Conservation (phyloP, 2,113 vertebrate species). For the Gadus macrocephalus region DNA sequence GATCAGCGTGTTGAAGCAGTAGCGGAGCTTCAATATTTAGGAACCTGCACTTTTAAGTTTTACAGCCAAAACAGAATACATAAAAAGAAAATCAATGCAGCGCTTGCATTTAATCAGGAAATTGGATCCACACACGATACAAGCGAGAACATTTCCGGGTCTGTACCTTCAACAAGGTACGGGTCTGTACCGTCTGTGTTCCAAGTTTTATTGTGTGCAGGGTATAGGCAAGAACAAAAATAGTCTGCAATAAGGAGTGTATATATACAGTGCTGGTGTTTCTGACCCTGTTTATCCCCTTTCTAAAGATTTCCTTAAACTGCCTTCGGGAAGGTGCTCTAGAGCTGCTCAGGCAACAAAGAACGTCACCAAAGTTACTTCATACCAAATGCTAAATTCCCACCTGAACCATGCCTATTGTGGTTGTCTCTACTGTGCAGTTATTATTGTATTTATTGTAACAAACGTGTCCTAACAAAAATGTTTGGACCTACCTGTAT, state of each 20-base stretch:
- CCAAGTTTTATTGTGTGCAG: neutral
- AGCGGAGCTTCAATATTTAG: neutral
- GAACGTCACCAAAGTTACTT: neutral
- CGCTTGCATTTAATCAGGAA: neutral
- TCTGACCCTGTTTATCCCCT: neutral
- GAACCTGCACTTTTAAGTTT: neutral
- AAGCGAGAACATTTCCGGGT: neutral
- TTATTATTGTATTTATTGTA: neutral
- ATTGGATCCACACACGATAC: neutral
- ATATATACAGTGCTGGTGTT: neutral
- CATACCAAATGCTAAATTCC: neutral
- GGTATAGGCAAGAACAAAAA: neutral
- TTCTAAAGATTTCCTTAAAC: neutral
- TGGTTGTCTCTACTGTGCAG: neutral
- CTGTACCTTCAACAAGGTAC: neutral
- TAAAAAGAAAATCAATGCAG: neutral
- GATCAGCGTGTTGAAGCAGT: neutral
- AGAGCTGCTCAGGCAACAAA: too few species aligned
- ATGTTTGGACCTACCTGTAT: too few species aligned
- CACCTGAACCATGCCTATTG: neutral
- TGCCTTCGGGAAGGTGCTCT: too few species aligned
- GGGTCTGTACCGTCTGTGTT: too few species aligned
- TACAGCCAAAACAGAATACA: neutral
- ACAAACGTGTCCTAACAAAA: too few species aligned
- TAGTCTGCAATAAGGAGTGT: neutral